Base-by-base conservation (phyloP, 35 echinoderm and acorn worm genomes). In the Strongylocentrotus purpuratus region DNA sequence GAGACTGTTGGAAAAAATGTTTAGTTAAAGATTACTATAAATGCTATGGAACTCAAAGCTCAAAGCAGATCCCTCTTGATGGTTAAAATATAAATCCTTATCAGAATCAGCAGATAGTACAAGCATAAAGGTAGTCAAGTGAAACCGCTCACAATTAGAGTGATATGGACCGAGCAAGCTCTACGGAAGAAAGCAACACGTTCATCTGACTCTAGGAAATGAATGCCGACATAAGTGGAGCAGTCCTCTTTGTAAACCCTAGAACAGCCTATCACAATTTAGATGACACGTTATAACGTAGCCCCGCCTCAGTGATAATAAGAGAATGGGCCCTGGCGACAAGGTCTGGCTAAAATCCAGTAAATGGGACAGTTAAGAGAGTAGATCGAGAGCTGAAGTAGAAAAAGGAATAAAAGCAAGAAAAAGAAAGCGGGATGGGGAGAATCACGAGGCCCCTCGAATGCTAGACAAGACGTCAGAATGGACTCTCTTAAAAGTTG, bases 201-300 rank as follows among this genome's bases (percentile, higher is more conserved):
- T 46, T 89, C 9, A 46, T 45, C 33, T 45, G 32, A 89, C 45
- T 33, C 9, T 33, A 46, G 91, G 91, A 93, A 93, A 93, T 93
- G 46, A 93, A 58, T 18, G 48, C 91, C 7, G 91, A 93, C 91
- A 93, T 93, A 93, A 50, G 45, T 93, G 91, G 91, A 46, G 11
- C 91, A 93, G 91, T 55, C 87, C 25, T 89, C 33, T 89, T 89
- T 46, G 45, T 89, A 89, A 89, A 46, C 32, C 45, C 87, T 46
- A 45, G 33, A 89, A 46, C 45, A 89, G 87, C 45, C 87, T 89
- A 33, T 35, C 87, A 89, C 87, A 89, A 46, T 45, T 46, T 89
- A 33, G 25, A 46, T 89, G 87, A 89, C 33, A 45, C 18, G 45
- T 46, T 45, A 46, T 89, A 89, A 89, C n/a, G 32, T 32, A 89